Evolutionary conservation across 2,888 invertebrate species (phyloP), one percentile per base, ranked within the genome.

Genomic region (Pilophorus perplexus): DNA sequence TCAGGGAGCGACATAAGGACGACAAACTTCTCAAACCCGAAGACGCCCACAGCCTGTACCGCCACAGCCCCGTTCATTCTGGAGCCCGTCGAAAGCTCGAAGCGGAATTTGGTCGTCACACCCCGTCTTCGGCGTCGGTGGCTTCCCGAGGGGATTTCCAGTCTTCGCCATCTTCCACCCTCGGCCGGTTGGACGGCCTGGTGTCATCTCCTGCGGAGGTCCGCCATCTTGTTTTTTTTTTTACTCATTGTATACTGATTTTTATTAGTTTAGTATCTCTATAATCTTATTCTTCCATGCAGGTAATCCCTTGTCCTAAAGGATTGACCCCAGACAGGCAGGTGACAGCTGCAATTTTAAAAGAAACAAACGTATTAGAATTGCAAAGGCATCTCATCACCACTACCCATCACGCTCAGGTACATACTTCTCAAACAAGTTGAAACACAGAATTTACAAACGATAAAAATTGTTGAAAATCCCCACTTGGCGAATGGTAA

Each of bases 371-470:
- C 79, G 86, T 89, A 67, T 79, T 90, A 72, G 89, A 90, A 80
- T 82, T 92, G 75, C 90, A 90, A 78, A 85, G 90, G 73, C 91
- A 91, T 79, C 81, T 92, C 71, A 84, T 92, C 72, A 87, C 85
- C 28, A 83, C 87, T 74, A 88, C 72, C 12, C 72, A 72, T 76
- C 87, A 89, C 77, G 90, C 90, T 81, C 89, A 92, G 86, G 90
- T 90, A 74, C n/a, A n/a, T n/a, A n/a, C n/a, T n/a, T n/a, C n/a
- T n/a, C n/a, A 75, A 79, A 70, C 6, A 20, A 6, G 14, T 48
- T 20, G 20, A 23, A n/a, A n/a, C n/a, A n/a, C n/a, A n/a, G n/a
- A n/a, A n/a, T n/a, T 55, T 55, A n/a, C n/a, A 55, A 2, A 3
- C 2, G 16, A n/a, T 42, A 4, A 8, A 42, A 42, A 42, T 18